These are phyloP conservation scores for Podocnemis expansa DNA, from an alignment of 2,113 vertebrate genomes.

Conservation along the genomic window DNA sequence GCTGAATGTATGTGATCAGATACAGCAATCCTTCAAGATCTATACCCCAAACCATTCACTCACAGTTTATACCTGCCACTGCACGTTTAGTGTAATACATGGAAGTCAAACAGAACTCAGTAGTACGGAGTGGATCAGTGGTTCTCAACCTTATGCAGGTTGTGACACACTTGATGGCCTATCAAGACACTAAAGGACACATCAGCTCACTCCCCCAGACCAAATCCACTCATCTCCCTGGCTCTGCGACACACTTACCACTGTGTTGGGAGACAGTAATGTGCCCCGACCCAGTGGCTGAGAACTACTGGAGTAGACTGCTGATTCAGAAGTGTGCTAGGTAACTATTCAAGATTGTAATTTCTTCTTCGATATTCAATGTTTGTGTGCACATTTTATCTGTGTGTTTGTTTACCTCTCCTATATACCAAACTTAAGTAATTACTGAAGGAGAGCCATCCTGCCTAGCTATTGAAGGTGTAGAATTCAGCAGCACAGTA, in stretches of 20 bases:
- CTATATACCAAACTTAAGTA: accelerated
- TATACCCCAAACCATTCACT: too few relatives aligned
- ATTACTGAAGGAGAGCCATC: accelerated
- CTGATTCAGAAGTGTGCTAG: too few relatives aligned
- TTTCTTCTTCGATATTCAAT: neutral
- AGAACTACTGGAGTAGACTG: too few relatives aligned
- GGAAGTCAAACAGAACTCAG: neutral
- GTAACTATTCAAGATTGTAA: neutral
- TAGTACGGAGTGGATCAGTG: neutral
- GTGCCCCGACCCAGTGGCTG: too few relatives aligned
- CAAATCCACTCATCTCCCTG: too few relatives aligned
- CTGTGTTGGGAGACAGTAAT: too few relatives aligned
- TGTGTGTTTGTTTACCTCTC: neutral
- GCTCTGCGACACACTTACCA: too few relatives aligned
- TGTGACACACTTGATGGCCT: too few relatives aligned
- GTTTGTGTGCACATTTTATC: neutral
- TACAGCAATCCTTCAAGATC: neutral
- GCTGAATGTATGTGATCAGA: accelerated
- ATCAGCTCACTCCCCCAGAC: too few relatives aligned
- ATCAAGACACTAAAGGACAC: too few relatives aligned
- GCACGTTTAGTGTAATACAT: neutral
- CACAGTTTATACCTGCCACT: neutral
- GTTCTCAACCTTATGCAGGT: too few relatives aligned
- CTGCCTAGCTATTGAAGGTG: accelerated
- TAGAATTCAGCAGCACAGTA: neutral